Conservation (phyloP, 2,888 invertebrate genomes). For the Calliphora vomitoria region DNA sequence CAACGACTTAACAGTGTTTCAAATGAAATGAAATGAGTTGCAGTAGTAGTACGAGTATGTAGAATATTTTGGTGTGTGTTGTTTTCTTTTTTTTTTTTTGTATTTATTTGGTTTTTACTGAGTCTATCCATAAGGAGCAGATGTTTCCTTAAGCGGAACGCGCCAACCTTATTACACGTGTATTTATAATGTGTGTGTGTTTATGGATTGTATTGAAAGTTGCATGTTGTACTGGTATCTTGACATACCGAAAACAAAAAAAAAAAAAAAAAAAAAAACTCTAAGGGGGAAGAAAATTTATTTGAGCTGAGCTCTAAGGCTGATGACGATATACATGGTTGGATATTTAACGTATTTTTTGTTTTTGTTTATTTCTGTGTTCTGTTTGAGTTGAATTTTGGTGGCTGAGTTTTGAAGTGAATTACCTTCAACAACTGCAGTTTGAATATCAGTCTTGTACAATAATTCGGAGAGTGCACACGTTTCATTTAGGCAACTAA, state of each 20-base stretch:
- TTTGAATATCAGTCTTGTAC: slow-evolving; percentile 61
- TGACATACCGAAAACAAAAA: slow-evolving; percentile 45
- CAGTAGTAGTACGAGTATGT: slow-evolving; percentile 34
- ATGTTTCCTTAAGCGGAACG: slow-evolving; percentile 80
- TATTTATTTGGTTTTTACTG: not conserved
- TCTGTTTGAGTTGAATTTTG: slow-evolving; percentile 50
- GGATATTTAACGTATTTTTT: slow-evolving; percentile 70
- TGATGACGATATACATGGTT: slow-evolving; percentile 64
- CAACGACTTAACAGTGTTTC: slow-evolving; percentile 71
- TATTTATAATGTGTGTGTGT: slow-evolving; percentile 29
- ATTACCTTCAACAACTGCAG: slow-evolving; percentile 48
- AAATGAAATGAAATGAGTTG: slow-evolving; percentile 26
- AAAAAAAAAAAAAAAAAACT: slow-evolving; percentile 40
- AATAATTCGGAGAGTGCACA: slow-evolving; percentile 59
- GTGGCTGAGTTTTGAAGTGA: slow-evolving; percentile 54
- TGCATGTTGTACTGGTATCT: slow-evolving; percentile 67
- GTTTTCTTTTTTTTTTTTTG: slow-evolving; percentile 44
- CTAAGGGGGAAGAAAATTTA: slow-evolving; percentile 65
- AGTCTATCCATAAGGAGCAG: slow-evolving; percentile 78
- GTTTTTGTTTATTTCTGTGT: slow-evolving; percentile 26
- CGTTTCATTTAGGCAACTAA: slow-evolving; percentile 28
- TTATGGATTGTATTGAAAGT: slow-evolving; percentile 48
- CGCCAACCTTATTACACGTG: slow-evolving; percentile 78
- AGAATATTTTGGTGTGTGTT: slow-evolving; percentile 59
- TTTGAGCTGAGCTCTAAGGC: slow-evolving; percentile 71